Base-by-base conservation (phyloP, 1,140 invertebrate species). In the Zophobas morio region DNA sequence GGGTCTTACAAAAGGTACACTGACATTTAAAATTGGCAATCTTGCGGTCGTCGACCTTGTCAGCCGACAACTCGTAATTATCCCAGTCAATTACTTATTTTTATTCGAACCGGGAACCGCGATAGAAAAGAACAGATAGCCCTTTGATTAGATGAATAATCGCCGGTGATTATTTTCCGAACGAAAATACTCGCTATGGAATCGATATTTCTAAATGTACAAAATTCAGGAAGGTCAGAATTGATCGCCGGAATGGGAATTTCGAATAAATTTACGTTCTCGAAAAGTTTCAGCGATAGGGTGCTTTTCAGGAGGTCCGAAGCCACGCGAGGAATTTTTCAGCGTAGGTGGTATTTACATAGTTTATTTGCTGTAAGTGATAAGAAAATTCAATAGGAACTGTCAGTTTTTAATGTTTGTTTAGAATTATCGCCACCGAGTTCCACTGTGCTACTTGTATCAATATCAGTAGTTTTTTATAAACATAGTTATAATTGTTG, bases 61-160 rank as follows among this genome's bases (percentile, higher is more conserved):
- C 60, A 66, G 60, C 39, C 8, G 32, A 66, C 42, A 66, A 66
- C 60, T 60, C 60, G 42, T 66, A 66, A 66, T 66, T 66, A 42
- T 42, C 37, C 60, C 60, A 66, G 60, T 66, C 60, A 66, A 66
- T 66, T 66, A 42, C n/a, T 8, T 66, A 66, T 66, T 66, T 66
- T 66, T 66, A 66, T 66, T 66, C 57, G 8, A 66, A 66, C 60
- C 33, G 37, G 60, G 60, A 66, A 42, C 60, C 40, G 37, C 20
- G 20, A 20, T 20, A 20, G 39, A 42, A 66, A 66, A 5, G n/a
- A 51, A 51, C 2, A 51, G n/a, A 20, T 6, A 51, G 49, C 42
- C 3, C 42, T 46, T 46, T 46, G 42, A 4, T 46, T 46, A 3
- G 3, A 4, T 46, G 42, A 46, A 20, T 20, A 20, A 20, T 20